A percentile compares a stretch with the other conserved stretches of the same genome.
Conservation (phyloP, 2,888 invertebrate genomes). For the Coelopa pilipes region DNA sequence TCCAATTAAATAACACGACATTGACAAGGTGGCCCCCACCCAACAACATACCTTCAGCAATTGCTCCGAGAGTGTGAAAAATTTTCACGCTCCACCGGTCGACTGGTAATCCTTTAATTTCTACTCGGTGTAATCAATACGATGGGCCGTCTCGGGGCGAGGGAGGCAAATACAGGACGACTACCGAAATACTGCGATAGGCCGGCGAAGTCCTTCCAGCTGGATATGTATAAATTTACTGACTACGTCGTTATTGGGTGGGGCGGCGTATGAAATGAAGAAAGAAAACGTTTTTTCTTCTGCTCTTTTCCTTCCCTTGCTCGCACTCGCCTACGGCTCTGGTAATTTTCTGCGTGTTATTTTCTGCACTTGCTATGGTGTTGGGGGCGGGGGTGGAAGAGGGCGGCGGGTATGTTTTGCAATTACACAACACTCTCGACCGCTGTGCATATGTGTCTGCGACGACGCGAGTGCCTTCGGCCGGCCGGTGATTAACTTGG, state of each 20-base stretch:
- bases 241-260: constrained; percentile 31
- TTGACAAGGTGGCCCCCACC: background rate
- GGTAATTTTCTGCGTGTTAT: constrained; percentile 47
- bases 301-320: constrained; percentile 1
- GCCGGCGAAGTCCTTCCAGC: background rate
- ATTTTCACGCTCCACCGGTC: background rate
- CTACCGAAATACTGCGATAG: too few relatives aligned
- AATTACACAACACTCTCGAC: background rate
- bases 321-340: constrained; percentile 35
- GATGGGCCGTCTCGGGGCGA: background rate
- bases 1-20: too few relatives aligned
- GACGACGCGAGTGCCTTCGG: background rate
- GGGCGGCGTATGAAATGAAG: constrained; percentile 26
- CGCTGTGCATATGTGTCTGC: background rate
- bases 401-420: background rate
- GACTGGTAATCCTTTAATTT: constrained; percentile 27
- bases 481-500: constrained; percentile 30
- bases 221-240: constrained; percentile 17
- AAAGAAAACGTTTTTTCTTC: background rate
- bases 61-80: background rate
- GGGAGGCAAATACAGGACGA: background rate
- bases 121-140: background rate
- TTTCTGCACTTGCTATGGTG: constrained; percentile 34
- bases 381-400: constrained; percentile 9
- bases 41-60: constrained; percentile 11